Percentiles rank a stretch among this genome's conserved stretches.
These are phyloP conservation scores for Pteronotus mesoamericanus DNA, from an alignment of 2,797 vertebrate genomes.

Conservation along the genomic window DNA sequence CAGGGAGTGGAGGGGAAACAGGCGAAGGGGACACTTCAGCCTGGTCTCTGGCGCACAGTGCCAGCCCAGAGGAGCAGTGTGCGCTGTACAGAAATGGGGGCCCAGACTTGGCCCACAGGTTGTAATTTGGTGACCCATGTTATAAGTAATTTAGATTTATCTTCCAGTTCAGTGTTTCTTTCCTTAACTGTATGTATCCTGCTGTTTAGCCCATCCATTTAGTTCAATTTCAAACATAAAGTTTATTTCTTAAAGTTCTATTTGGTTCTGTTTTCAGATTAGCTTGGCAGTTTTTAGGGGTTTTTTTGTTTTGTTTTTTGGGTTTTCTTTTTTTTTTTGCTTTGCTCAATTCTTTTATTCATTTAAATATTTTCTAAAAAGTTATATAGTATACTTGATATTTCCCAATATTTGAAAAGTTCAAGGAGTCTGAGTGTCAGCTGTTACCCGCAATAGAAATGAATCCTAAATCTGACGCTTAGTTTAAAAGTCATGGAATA, in stretches of 20 bases:
- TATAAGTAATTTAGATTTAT: slow-evolving; percentile 2
- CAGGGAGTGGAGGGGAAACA: not conserved
- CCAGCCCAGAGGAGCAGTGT: not conserved
- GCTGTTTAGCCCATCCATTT: not conserved
- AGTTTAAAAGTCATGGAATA: not conserved
- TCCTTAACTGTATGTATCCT: not conserved
- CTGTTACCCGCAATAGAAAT: slow-evolving; percentile 1
- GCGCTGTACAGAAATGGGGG: not conserved
- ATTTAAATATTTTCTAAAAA: not conserved
- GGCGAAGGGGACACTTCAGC: not conserved
- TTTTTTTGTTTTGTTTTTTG: too few relatives aligned
- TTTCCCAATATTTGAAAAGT: slow-evolving; percentile 7
- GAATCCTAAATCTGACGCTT: not conserved
- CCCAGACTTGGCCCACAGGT: not conserved
- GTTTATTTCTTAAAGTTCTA: not conserved
- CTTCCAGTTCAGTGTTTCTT: not conserved
- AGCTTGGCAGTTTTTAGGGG: not conserved
- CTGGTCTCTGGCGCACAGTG: not conserved
- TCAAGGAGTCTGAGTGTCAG: not conserved
- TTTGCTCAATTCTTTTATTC: not conserved
- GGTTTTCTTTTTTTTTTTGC: not conserved
- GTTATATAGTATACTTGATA: not conserved
- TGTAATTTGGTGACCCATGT: not conserved
- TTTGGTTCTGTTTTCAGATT: not conserved
- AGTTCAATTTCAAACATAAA: slow-evolving; percentile 20